Conservation (phyloP, 2,113 vertebrate genomes). For the Mustelus asterias region DNA sequence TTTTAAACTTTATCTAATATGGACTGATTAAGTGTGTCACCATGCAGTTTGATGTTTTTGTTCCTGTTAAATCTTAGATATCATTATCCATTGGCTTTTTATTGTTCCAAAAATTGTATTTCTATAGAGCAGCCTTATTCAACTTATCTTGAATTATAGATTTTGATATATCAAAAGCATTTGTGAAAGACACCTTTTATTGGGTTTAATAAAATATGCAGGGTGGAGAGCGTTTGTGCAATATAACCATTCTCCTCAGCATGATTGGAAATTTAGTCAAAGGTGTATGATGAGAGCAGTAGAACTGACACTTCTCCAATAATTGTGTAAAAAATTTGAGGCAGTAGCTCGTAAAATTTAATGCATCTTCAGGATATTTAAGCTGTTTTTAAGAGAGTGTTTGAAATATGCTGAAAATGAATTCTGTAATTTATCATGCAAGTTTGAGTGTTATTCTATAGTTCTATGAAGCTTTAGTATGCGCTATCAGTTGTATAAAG, state of each 20-base stretch:
- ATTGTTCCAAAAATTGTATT: background rate
- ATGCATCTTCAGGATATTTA: background rate
- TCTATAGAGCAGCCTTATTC: background rate
- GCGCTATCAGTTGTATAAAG: background rate
- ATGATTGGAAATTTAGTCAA: background rate
- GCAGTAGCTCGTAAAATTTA: background rate
- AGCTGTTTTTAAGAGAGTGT: background rate
- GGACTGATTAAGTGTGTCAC: background rate
- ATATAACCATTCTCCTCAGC: background rate
- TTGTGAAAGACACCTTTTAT: background rate
- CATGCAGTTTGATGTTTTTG: background rate
- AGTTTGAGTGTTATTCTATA: background rate
- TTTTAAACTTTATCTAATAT: background rate
- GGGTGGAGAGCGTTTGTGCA: background rate
- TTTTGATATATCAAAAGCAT: background rate
- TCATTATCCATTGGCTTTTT: background rate
- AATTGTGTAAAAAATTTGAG: background rate
- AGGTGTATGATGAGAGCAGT: background rate
- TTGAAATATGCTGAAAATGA: background rate
- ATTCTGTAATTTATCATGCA: background rate
- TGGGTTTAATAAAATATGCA: background rate
- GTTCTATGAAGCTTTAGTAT: background rate
- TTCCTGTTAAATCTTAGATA: background rate
- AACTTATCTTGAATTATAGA: too few relatives aligned
- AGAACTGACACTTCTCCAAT: background rate